Evolutionary conservation across 2,113 vertebrate genomes (phyloP).

Genomic region (Tenrec ecaudatus): DNA sequence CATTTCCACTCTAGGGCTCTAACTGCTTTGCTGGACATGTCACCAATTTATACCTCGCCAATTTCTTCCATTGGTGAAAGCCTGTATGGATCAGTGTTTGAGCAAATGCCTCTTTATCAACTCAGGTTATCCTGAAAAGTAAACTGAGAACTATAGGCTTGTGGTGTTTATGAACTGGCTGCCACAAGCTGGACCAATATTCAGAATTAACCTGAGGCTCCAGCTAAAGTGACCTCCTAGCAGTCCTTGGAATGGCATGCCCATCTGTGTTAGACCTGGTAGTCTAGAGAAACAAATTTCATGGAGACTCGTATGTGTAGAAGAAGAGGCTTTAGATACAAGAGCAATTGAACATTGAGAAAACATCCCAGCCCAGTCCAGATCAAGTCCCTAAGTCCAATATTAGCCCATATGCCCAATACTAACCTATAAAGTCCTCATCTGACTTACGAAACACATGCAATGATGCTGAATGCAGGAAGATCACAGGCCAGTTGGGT

Average conservation of each 20-base stretch:
- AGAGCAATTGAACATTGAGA: no score
- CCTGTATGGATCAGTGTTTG: background rate
- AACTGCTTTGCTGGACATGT: background rate
- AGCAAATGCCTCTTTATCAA: background rate
- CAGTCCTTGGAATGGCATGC: background rate
- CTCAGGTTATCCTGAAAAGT: background rate
- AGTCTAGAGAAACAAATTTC: no score
- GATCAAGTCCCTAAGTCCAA: no score
- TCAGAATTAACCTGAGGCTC: background rate
- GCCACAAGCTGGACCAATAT: background rate
- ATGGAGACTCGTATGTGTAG: no score
- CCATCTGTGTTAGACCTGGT: no score
- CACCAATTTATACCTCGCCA: background rate
- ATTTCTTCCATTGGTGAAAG: background rate
- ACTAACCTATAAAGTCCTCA: no score
- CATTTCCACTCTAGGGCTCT: background rate
- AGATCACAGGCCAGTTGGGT: no score
- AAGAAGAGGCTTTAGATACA: no score
- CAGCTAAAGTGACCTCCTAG: background rate
- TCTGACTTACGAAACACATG: no score
- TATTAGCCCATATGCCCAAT: no score
- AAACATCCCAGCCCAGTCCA: no score
- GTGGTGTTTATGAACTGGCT: background rate
- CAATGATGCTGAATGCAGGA: no score
- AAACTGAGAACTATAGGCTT: background rate